Evolutionary conservation across 2,888 invertebrate genomes (phyloP), one percentile per base, ranked within the genome.

Genomic region (Gasteruption jaculator): DNA sequence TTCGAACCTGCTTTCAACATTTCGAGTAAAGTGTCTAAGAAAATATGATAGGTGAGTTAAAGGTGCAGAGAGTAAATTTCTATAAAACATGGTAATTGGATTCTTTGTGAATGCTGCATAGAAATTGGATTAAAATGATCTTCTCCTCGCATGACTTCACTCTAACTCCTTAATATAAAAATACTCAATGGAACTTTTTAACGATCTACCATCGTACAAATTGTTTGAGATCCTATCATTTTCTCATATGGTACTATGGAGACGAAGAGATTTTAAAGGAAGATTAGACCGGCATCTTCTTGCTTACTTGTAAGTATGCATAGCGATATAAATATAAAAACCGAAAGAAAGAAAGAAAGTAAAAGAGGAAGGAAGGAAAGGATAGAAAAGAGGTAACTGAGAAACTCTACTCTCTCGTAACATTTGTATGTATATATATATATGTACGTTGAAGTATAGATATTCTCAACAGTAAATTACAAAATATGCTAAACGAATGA

Each of bases 391-490:
- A 57, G 55, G 53, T 54, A 45, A 48, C 34, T 44, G 48, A 41
- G 48, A 39, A 12, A 16, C 44, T 42, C 46, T 43, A 49, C 30
- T 49, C 46, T 49, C 45, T 41, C 36, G 36, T 43, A 27, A 20
- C 45, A n/a, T n/a, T n/a, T n/a, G n/a, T n/a, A n/a, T n/a, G n/a
- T n/a, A n/a, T n/a, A n/a, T n/a, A n/a, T n/a, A 50, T 51, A 58
- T 56, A 50, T 54, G 61, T 66, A 65, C 68, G 68, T 68, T 68
- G 61, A 63, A 57, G 60, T n/a, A n/a, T n/a, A n/a, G n/a, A n/a
- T n/a, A 61, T 65, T 65, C 63, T 69, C 68, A 67, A 68, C 68
- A 69, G 70, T 70, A 70, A 70, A 70, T 70, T 68, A 69, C 65
- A 65, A 67, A 68, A 69, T 71, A 71, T 71, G 70, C 70, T 68